Conservation (phyloP, 2,888 invertebrate genomes). For the Piscicola geometra region DNA sequence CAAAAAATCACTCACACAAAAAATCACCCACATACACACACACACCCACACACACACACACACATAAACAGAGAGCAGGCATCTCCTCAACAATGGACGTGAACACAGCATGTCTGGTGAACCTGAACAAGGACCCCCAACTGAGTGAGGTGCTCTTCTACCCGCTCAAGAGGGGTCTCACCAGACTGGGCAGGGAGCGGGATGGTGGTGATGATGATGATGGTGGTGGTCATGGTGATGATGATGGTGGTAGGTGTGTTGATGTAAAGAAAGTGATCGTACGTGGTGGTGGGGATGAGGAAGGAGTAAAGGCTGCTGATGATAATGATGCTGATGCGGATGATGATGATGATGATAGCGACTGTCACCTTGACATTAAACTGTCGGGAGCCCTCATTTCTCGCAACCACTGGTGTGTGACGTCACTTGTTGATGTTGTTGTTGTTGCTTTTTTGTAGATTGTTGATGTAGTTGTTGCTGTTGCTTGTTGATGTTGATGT, state of each 20-base stretch:
- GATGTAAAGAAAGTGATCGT: slow-evolving; percentile 4
- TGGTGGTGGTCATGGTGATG: not conserved
- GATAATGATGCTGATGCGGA: not conserved
- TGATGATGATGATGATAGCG: slow-evolving; percentile 17
- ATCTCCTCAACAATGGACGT: slow-evolving; percentile 57
- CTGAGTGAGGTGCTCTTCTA: slow-evolving; percentile 63
- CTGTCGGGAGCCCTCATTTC: slow-evolving; percentile 64
- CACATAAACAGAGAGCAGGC: slow-evolving; percentile 55
- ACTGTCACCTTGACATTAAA: slow-evolving; percentile 60
- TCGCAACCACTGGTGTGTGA: slow-evolving; percentile 65
- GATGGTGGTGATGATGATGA: slow-evolving; percentile 35
- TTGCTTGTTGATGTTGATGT: too few relatives aligned
- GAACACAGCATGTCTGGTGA: slow-evolving; percentile 62
- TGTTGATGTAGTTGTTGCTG: too few relatives aligned
- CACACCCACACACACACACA: not conserved
- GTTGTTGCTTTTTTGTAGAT: too few relatives aligned
- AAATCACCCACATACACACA: not conserved
- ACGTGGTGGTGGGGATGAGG: too few relatives aligned
- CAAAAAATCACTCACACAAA: not conserved
- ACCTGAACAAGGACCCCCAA: slow-evolving; percentile 65
- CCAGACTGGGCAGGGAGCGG: slow-evolving; percentile 57
- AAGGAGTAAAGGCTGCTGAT: not conserved
- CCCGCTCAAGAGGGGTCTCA: slow-evolving; percentile 59
- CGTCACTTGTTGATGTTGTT: too few relatives aligned
- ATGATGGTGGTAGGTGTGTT: not conserved